A percentile compares a stretch with the other conserved stretches of the same genome.
These are phyloP conservation scores for Drosophila murphyi DNA, from an alignment of 1,140 invertebrate species.

Conservation along the genomic window DNA sequence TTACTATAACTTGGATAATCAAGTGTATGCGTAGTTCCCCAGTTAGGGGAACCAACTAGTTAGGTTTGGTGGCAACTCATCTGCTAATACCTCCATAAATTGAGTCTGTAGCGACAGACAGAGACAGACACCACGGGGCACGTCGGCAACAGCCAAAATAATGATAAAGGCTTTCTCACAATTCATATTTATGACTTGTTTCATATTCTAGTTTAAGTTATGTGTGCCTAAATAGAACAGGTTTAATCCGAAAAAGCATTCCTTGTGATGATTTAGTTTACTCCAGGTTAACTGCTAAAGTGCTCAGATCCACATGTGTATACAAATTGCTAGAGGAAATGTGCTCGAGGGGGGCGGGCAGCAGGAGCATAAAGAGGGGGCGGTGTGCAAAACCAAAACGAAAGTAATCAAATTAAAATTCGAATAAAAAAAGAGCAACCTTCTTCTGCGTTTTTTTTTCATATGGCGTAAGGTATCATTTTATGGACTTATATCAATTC, in stretches of 20 bases:
- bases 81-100: not conserved
- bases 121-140: not conserved
- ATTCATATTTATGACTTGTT: conserved; percentile 1
- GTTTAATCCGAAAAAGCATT: conserved; percentile 30
- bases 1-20: too few species aligned
- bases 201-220: not conserved
- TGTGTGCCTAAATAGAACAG: conserved; percentile 7
- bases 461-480: conserved; percentile 51
- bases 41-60: too few species aligned
- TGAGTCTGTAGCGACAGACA: not conserved
- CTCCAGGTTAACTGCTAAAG: conserved; percentile 18
- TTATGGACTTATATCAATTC: conserved; percentile 79
- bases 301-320: not conserved
- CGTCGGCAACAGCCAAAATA: not conserved
- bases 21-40: too few species aligned
- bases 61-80: not conserved
- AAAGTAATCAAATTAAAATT: conserved; percentile 81
- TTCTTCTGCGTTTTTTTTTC: not conserved
- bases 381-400: conserved; percentile 15
- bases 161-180: not conserved
- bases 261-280: conserved; percentile 20
- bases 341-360: conserved; percentile 3
- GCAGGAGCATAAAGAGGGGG: not conserved
- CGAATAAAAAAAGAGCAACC: conserved; percentile 60
- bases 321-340: conserved; percentile 28